A percentile compares a stretch with the other conserved stretches of the same genome.
These are phyloP conservation scores for Myodes glareolus DNA, from an alignment of 2,113 vertebrate species.

Conservation along the genomic window DNA sequence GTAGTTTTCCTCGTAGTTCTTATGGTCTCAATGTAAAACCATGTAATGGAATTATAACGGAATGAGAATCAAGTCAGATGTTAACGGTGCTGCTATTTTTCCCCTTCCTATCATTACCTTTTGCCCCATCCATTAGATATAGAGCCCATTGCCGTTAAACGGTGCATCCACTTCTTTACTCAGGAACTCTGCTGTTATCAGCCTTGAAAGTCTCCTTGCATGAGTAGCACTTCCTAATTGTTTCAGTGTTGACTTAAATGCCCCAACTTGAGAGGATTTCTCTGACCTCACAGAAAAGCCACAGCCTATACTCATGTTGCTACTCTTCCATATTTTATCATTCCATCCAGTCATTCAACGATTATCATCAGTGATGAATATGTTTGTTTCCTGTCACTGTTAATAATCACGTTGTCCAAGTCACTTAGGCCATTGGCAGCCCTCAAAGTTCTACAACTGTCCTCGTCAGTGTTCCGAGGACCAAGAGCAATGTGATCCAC, in stretches of 20 bases:
- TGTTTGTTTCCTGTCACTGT: not conserved
- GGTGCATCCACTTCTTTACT: not conserved
- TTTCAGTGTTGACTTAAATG: too few species aligned
- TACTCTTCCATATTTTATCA: fast-evolving
- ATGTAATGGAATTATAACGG: not conserved
- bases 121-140: not conserved
- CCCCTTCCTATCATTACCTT: too few species aligned
- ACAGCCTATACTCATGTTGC: fast-evolving
- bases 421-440: not conserved
- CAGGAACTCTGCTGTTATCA: fast-evolving
- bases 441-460: not conserved
- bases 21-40: not conserved
- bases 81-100: fast-evolving
- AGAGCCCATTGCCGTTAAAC: not conserved
- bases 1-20: not conserved
- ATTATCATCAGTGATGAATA: not conserved
- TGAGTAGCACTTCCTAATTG: fast-evolving
- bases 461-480: fast-evolving
- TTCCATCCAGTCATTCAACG: not conserved
- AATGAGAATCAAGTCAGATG: not conserved
- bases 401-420: not conserved
- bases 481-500: not conserved
- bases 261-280: fast-evolving
- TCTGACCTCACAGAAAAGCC: not conserved
- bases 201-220: not conserved